Evolutionary conservation across 2,113 vertebrate species (phyloP), one percentile per base, ranked within the genome.

Genomic region (Rhineura floridana): DNA sequence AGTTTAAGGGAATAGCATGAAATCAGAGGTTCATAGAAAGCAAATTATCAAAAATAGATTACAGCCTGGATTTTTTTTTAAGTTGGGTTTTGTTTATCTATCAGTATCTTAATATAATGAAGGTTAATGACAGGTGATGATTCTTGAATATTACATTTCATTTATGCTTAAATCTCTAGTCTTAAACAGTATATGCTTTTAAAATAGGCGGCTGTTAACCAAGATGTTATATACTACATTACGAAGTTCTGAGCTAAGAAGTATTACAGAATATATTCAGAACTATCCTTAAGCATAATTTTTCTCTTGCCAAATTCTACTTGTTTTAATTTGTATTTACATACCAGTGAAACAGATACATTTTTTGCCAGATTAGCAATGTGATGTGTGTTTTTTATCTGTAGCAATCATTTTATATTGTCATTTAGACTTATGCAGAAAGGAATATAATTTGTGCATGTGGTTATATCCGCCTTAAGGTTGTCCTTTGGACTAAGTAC

Each of bases 381-480:
- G 55, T 59, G 55, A 4, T 59, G 55, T 4, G 55, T 59, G 55
- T 19, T 59, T 89, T 62, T 90, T 87, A 89, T 30, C 67, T 79
- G 59, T 50, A 80, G 7, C 72, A 81, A 48, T 52, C 55, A 80
- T 5, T 81, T 81, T 89, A 81, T 92, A 88, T 82, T 82, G 88
- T 93, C 83, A 77, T 95, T 94, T 90, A 91, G 72, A 90, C 87
- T 91, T 72, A 19, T 65, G 13, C 76, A 44, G 76, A 92, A 75
- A 73, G 1, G 48, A 86, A 83, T 83, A 78, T 89, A 91, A 6
- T 91, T 89, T 86, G 55, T 6, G 13, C 85, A 30, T 84, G 7
- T 62, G 44, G 17, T 6, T 50, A 25, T 67, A 89, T 17, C 89
- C 9, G 82, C 70, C 87, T 67, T 0, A 0, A 88, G 78, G 73